A percentile compares a stretch with the other conserved stretches of the same genome.
These are phyloP conservation scores for Triplophysa siluroides DNA, from an alignment of 2,113 vertebrate species.

Conservation along the genomic window DNA sequence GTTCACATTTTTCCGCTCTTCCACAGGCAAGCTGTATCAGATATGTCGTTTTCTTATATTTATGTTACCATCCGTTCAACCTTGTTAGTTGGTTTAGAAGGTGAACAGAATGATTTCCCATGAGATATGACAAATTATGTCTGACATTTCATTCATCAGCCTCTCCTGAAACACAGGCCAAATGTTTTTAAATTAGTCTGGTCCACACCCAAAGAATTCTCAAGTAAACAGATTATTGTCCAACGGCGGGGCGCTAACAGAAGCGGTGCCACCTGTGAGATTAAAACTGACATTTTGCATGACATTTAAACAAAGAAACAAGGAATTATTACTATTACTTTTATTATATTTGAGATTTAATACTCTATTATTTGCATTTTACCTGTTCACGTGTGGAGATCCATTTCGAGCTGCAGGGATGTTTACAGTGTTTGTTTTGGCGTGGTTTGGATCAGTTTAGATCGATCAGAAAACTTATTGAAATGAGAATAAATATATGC, in stretches of 20 bases:
- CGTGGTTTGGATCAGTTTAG: background rate
- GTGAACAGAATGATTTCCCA: constrained; percentile 19
- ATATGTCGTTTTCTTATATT: background rate
- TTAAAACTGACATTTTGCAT: constrained; percentile 35
- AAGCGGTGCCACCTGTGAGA: constrained; percentile 26
- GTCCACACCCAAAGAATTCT: constrained; percentile 28
- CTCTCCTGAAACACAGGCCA: constrained; percentile 17
- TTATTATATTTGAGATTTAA: constrained; percentile 9
- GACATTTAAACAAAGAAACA: constrained; percentile 36
- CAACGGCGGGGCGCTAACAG: background rate
- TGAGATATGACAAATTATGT: constrained; percentile 31
- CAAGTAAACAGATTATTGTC: constrained; percentile 40
- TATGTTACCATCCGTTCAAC: background rate
- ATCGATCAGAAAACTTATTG: background rate
- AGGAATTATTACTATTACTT: constrained; percentile 14
- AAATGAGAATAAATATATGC: too few species aligned
- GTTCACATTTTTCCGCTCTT: background rate
- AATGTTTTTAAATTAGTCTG: constrained; percentile 31
- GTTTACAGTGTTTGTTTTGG: background rate
- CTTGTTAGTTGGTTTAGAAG: constrained; percentile 22
- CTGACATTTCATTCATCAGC: constrained; percentile 27
- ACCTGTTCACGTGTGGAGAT: background rate
- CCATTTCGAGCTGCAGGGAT: background rate
- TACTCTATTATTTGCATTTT: constrained; percentile 20
- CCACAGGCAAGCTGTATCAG: background rate